Conservation (phyloP, 2,888 invertebrate species). For the Nudaria mundana region DNA sequence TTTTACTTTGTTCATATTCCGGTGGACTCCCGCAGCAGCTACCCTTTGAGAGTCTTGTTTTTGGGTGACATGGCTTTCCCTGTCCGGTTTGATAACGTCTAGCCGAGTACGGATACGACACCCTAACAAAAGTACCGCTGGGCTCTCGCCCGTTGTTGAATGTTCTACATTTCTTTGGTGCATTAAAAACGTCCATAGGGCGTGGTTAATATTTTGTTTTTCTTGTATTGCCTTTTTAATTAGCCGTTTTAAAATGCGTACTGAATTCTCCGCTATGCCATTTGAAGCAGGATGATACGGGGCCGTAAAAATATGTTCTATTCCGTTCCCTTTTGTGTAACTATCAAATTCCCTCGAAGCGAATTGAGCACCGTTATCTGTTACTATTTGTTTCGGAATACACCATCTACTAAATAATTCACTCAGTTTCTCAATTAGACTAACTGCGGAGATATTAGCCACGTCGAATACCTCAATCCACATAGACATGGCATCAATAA, state of each 20-base stretch:
- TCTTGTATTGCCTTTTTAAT: background rate
- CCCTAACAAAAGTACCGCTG: background rate
- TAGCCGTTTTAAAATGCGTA: background rate
- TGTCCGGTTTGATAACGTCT: background rate
- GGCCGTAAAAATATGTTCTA: background rate
- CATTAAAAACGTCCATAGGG: background rate
- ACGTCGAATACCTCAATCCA: slow-evolving; percentile 3
- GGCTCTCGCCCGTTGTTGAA: background rate
- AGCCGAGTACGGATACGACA: background rate
- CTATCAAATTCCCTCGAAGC: background rate
- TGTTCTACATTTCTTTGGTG: background rate
- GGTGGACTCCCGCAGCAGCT: background rate
- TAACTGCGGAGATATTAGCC: background rate
- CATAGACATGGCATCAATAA: slow-evolving; percentile 8
- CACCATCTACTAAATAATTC: background rate
- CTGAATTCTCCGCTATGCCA: background rate
- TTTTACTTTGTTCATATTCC: background rate
- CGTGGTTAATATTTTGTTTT: background rate
- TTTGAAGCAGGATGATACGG: background rate
- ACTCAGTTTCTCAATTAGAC: background rate
- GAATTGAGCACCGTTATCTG: background rate
- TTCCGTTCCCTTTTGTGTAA: background rate
- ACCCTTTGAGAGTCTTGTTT: background rate
- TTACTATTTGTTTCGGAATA: background rate
- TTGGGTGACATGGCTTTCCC: background rate